Evolutionary conservation across 1,140 invertebrate species (phyloP).

Genomic region (Lasioglossum baleicum): DNA sequence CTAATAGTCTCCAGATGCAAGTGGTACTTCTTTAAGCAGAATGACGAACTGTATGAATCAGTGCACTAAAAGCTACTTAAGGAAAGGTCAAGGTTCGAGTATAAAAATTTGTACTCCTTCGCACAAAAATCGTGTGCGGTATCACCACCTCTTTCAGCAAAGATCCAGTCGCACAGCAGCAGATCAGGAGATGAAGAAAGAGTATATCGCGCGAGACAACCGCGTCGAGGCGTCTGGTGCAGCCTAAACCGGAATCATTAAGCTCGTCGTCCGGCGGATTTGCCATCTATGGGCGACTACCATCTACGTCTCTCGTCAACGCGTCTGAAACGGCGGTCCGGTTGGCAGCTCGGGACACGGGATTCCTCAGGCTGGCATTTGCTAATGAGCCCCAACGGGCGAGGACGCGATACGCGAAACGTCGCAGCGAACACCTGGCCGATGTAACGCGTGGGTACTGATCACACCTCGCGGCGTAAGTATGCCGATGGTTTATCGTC

Average conservation of each 20-base stretch:
- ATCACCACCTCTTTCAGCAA: too few relatives aligned
- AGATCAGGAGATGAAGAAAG: too few relatives aligned
- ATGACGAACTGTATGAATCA: too few relatives aligned
- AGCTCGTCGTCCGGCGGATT: background rate
- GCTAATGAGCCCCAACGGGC: conserved; percentile 33
- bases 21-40: too few relatives aligned
- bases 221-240: background rate
- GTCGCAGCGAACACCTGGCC: conserved; percentile 37
- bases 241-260: conserved; percentile 13
- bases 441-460: conserved; percentile 51
- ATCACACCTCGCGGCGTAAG: conserved; percentile 57
- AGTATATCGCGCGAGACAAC: too few relatives aligned
- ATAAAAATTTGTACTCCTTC: too few relatives aligned
- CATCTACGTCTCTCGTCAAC: conserved; percentile 2
- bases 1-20: too few relatives aligned
- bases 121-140: background rate
- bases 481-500: conserved; percentile 61
- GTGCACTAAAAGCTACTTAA: too few relatives aligned
- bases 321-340: background rate
- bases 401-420: conserved; percentile 28
- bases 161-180: too few relatives aligned
- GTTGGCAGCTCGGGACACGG: background rate
- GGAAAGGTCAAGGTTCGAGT: too few relatives aligned
- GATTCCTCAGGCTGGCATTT: conserved; percentile 22
- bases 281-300: conserved; percentile 4